A percentile compares a stretch with the other conserved stretches of the same genome.
phyloP scores from a whole-genome alignment of 2,113 vertebrate genomes.

The Rousettus leschenaultii region DNA sequence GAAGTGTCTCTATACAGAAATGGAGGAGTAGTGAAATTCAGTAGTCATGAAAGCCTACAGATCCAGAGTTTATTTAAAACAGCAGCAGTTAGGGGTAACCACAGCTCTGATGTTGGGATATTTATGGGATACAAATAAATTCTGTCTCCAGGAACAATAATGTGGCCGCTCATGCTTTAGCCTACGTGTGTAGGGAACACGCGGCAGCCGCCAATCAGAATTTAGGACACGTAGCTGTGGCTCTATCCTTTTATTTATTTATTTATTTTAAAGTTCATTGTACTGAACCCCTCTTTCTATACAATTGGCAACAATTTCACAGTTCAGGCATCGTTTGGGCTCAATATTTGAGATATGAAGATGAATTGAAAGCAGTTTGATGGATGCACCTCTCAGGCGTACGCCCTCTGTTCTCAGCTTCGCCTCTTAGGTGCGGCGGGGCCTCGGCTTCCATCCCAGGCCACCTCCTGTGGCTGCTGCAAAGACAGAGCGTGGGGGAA shows the following conservation, averaged over 20 bases:
- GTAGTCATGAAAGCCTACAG: neutral
- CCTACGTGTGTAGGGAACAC: neutral
- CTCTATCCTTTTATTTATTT: too few species aligned
- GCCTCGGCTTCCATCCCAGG: neutral
- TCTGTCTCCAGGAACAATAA: neutral
- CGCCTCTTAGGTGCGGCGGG: accelerated
- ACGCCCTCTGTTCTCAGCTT: neutral
- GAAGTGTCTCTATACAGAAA: neutral
- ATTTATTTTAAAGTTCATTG: neutral
- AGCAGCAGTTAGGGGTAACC: neutral
- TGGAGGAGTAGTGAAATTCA: accelerated
- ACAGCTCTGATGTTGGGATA: neutral
- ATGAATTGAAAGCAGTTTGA: neutral
- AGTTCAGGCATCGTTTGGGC: accelerated
- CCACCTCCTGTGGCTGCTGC: accelerated
- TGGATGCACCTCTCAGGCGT: accelerated
- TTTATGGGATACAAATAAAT: neutral
- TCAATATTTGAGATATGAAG: neutral
- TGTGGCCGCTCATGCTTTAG: accelerated
- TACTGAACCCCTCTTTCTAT: neutral
- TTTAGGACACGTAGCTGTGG: accelerated
- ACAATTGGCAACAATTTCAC: neutral
- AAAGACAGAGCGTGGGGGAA: neutral
- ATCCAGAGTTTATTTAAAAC: neutral
- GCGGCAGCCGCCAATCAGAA: neutral